These are phyloP conservation scores for Zophobas morio DNA, from an alignment of 1,140 invertebrate genomes.

Conservation along the genomic window DNA sequence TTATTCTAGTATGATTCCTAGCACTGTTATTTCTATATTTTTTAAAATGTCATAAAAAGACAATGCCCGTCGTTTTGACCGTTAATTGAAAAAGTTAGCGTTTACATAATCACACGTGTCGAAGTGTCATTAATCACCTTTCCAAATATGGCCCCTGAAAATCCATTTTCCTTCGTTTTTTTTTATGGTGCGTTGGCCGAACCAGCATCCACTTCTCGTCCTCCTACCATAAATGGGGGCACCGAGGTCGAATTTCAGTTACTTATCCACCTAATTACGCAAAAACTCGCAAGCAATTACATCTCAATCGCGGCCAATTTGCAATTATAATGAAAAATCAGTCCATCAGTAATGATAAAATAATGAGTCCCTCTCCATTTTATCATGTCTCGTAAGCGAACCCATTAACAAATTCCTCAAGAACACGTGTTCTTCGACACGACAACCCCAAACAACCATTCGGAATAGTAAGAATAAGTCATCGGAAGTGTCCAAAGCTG, in stretches of 20 bases:
- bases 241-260: constrained; percentile 8
- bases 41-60: too few species aligned
- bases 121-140: too few species aligned
- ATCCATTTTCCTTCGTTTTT: too few species aligned
- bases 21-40: too few species aligned
- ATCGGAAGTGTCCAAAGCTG: constrained; percentile 11
- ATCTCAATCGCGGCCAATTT: constrained; percentile 21
- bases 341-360: constrained; percentile 26
- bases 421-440: constrained; percentile 24
- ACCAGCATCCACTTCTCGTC: neutral
- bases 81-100: too few species aligned
- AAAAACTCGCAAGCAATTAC: constrained; percentile 12
- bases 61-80: too few species aligned
- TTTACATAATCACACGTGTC: too few species aligned
- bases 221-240: neutral
- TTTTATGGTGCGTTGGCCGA: neutral
- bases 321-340: constrained; percentile 41
- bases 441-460: constrained; percentile 20
- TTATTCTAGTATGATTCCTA: too few species aligned
- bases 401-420: constrained; percentile 23
- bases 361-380: constrained; percentile 15
- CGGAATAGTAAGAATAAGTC: constrained; percentile 1
- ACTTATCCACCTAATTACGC: constrained; percentile 15
- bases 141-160: too few species aligned
- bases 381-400: constrained; percentile 19